Evolutionary conservation across 2,888 invertebrate genomes (phyloP), one percentile per base, ranked within the genome.

Genomic region (Drosophila stalkeri): DNA sequence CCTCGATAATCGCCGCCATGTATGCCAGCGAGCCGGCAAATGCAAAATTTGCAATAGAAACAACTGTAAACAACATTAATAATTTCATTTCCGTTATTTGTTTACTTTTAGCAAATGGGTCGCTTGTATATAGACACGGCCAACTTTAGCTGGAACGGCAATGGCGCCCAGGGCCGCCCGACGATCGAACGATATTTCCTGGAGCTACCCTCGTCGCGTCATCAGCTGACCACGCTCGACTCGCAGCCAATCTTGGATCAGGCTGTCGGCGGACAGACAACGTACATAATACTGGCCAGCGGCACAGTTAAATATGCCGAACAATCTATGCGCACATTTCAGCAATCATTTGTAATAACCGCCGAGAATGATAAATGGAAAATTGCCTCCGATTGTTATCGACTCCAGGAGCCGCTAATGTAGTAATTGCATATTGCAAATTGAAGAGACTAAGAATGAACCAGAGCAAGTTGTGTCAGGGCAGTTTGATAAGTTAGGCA

Each of bases 341-440:
- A 96, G 89, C 97, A 98, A 93, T 97, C 96, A 43, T 98, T 98
- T 91, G 94, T 98, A 33, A 95, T 98, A 61, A 97, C 98, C 0
- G 97, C 97, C 7, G 95, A 97, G 75, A 97, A 96, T 18, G 97
- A 97, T 80, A 98, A 98, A 91, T 98, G 98, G 98, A 98, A 98
- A 93, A 97, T 99, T 81, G 97, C 97, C 14, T 97, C 96, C 49
- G 98, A 98, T 91, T 96, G 96, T 86, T 98, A 97, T 88, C 94
- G 98, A 90, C 94, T 97, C 81, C 97, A 97, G 94, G 97, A 93
- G 35, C 75, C 69, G 2, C 27, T 60, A 3, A 39, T 20, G 18
- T 60, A 41, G 16, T 18, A n/a, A 46, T 12, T 35, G 9, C 44
- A 31, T 9, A 20, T 8, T 2, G 27, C 16, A 7, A 39, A 20